Conservation (phyloP, 1,140 invertebrate genomes). For the Metopolophium dirhodum region DNA sequence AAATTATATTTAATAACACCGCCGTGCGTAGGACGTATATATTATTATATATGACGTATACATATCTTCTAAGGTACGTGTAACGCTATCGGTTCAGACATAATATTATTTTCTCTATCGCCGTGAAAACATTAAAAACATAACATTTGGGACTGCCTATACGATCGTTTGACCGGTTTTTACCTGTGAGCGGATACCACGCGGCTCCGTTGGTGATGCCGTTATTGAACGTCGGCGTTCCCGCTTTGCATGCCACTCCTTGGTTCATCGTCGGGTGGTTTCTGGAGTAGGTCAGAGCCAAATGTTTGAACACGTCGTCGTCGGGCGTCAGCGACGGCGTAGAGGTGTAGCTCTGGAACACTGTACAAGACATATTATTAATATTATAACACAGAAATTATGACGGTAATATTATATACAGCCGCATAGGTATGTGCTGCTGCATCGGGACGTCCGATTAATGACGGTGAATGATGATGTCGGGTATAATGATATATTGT, state of each 20-base stretch:
- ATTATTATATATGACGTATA: too few species aligned
- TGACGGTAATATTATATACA: background rate
- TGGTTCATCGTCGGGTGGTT: constrained; percentile 87
- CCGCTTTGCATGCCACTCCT: constrained; percentile 79
- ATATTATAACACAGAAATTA: background rate
- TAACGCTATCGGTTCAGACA: background rate
- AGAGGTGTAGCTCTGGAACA: constrained; percentile 63
- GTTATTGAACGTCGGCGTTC: constrained; percentile 76
- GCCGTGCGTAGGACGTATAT: background rate
- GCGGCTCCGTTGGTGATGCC: constrained; percentile 92
- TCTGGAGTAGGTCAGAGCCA: constrained; percentile 86
- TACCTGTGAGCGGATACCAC: constrained; percentile 88
- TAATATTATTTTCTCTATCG: background rate
- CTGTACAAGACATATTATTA: constrained; percentile 42
- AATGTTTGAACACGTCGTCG: constrained; percentile 90
- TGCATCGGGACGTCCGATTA: background rate
- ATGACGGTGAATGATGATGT: background rate
- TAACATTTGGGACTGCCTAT: background rate
- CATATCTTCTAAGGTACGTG: background rate
- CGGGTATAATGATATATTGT: background rate
- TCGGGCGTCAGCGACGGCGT: constrained; percentile 76
- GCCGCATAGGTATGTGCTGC: too few species aligned
- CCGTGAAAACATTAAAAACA: background rate
- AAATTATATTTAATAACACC: background rate
- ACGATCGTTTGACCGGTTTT: constrained; percentile 40